Base-by-base conservation (phyloP, 2,888 invertebrate species). In the Lysandra coridon region DNA sequence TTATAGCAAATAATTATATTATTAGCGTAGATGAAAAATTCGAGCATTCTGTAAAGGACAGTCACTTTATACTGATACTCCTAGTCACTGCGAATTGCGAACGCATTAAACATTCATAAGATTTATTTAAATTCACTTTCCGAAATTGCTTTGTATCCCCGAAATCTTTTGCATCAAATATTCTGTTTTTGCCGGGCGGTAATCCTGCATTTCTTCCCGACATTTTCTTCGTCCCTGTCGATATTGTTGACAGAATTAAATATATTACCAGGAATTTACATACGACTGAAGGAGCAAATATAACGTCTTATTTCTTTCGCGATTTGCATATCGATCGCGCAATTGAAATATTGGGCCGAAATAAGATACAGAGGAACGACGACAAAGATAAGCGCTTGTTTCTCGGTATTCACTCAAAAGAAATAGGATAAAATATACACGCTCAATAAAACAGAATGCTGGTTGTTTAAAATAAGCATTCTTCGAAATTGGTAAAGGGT, bases 181-280 rank as follows among this genome's bases (percentile, higher is more conserved):
- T 23, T 64, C 23, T 64, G n/a, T 64, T 64, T 10, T 23, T 30
- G 30, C 2, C 33, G 23, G 69, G 12, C 30, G 23, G 69, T 69
- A 69, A 33, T 69, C 69, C 4, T 30, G 14, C 33, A 77, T 37
- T 60, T 30, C 14, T 53, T 33, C 33, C 57, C 5, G 5, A 53
- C 14, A 33, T 33, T 30, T 33, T 4, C 69, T 1, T 14, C 3
- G 1, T 4, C 69, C 69, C 33, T 30, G 14, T 33, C 12, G 30
- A 69, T 69, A 69, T 69, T 33, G 33, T 69, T 69, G 30, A 33
- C 12, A 69, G 69, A 69, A 14, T 69, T 69, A 69, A 69, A 69
- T 33, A 69, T 69, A 69, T 23, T 14, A 33, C 14, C 33, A 30
- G 30, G 14, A 69, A 69, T 33, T 69, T 69, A 69, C 69, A 69